These are phyloP conservation scores for Mesorhabditis sp. DNA, from an alignment of 2,888 invertebrate genomes.

Conservation along the genomic window DNA sequence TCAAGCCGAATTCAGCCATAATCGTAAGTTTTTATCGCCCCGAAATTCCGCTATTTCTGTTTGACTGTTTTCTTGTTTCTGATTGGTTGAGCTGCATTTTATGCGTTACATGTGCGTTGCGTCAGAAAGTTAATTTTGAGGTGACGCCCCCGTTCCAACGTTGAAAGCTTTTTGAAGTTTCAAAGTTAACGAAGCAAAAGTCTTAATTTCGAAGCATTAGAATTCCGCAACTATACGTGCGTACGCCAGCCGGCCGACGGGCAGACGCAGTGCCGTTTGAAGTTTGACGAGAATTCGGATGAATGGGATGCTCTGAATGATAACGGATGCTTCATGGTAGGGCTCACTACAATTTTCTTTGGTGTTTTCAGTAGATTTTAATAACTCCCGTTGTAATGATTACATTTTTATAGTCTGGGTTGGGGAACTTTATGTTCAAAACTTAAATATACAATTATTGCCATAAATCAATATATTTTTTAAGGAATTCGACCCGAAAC, in stretches of 20 bases:
- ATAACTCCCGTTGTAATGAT: neutral
- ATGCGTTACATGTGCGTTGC: neutral
- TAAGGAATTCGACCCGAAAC: conserved; percentile 31
- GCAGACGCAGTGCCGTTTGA: neutral
- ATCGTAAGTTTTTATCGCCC: neutral
- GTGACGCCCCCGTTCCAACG: no score
- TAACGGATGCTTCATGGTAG: conserved; percentile 6
- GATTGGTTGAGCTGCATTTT: neutral
- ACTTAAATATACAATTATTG: no score
- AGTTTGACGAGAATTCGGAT: neutral
- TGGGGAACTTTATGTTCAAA: neutral
- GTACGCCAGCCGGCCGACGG: neutral
- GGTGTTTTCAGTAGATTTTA: no score
- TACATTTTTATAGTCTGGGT: neutral
- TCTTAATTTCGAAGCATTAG: neutral
- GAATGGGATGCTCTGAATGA: conserved; percentile 6
- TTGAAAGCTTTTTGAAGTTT: no score
- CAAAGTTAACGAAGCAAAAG: no score
- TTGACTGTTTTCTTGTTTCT: neutral
- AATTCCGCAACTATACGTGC: neutral
- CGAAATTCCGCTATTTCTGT: neutral
- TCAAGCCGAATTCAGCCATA: neutral
- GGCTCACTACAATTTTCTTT: neutral
- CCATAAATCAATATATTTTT: conserved; percentile 7
- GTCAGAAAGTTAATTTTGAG: no score